Evolutionary conservation across 2,797 vertebrate species (phyloP), one percentile per base, ranked within the genome.

Genomic region (Artibeus jamaicensis): DNA sequence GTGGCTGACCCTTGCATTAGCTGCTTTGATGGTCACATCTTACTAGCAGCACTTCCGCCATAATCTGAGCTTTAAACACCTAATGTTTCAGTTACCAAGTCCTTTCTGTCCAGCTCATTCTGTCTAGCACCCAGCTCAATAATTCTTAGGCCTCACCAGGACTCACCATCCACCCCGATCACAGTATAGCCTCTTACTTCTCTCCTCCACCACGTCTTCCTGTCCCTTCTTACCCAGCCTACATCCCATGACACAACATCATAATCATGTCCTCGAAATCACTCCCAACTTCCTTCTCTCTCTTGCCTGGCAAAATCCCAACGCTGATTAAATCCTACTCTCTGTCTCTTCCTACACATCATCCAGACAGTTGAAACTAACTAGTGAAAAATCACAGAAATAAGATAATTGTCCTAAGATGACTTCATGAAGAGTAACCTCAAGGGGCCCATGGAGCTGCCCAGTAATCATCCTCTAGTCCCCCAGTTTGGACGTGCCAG

Each of bases 301-400:
- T 24, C n/a, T 86, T 86, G 18, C 21, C 26, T 93, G 70, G 83
- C 14, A 90, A 94, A 93, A 88, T 62, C n/a, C 22, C 74, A 79
- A 42, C 4, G 22, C 71, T 21, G 59, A 44, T 76, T 68, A 65
- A 57, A 83, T 46, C 14, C 9, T 53, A 37, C 26, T 90, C 22
- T 96, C 34, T 22, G 24, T 9, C 3, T 91, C n/a, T 86, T 92
- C 76, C 42, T 70, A 44, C 14, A 78, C 39, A 67, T 22, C 2
- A 71, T 15, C 10, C 21, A 59, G 44, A 84, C 0, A 24, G 11
- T 76, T 53, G 79, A 79, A 68, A 48, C 11, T 24, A 1, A 24
- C 15, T 86, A 50, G 32, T 70, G 62, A 78, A 85, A 85, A 86
- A 76, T 65, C 34, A 88, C 3, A 24, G 50, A 78, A 57, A 59